Evolutionary conservation across 2,113 vertebrate species (phyloP).

Genomic region (Cricetomys ansorgei): DNA sequence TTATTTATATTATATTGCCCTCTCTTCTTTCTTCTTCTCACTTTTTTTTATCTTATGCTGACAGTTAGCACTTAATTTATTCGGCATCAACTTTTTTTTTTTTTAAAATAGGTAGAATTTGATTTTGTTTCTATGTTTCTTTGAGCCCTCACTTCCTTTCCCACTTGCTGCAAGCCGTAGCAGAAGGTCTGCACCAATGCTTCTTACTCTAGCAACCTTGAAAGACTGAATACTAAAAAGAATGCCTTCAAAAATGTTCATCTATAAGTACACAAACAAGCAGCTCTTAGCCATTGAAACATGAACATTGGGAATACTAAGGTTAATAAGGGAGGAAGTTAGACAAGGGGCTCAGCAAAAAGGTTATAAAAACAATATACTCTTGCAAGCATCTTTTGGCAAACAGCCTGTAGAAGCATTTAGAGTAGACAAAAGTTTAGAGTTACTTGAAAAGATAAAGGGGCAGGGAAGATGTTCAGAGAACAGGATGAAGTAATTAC

Average conservation of each 20-base stretch:
- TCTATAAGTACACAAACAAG: constrained; percentile 57
- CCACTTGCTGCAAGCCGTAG: not conserved
- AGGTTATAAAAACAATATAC: not conserved
- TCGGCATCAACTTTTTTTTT: not conserved
- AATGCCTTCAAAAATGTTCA: constrained; percentile 23
- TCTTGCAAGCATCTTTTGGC: constrained; percentile 1
- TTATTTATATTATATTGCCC: not conserved
- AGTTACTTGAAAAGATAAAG: constrained; percentile 66
- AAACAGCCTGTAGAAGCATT: constrained; percentile 38
- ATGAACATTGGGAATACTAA: constrained; percentile 23
- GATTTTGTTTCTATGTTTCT: not conserved
- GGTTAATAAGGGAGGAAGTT: constrained; percentile 11
- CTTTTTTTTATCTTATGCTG: not conserved
- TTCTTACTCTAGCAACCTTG: not conserved
- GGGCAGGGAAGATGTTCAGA: constrained; percentile 41
- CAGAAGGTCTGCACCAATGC: not conserved
- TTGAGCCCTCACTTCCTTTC: not conserved
- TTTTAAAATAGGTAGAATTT: not conserved
- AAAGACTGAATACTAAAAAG: not conserved
- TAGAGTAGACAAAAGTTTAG: constrained; percentile 45
- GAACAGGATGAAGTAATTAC: constrained; percentile 64
- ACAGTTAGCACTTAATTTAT: not conserved
- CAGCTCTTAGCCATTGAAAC: constrained; percentile 35
- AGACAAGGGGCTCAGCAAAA: not conserved
- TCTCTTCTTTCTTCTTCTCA: not conserved